Base-by-base conservation (phyloP, 2,888 invertebrate species). In the Laothoe populi region DNA sequence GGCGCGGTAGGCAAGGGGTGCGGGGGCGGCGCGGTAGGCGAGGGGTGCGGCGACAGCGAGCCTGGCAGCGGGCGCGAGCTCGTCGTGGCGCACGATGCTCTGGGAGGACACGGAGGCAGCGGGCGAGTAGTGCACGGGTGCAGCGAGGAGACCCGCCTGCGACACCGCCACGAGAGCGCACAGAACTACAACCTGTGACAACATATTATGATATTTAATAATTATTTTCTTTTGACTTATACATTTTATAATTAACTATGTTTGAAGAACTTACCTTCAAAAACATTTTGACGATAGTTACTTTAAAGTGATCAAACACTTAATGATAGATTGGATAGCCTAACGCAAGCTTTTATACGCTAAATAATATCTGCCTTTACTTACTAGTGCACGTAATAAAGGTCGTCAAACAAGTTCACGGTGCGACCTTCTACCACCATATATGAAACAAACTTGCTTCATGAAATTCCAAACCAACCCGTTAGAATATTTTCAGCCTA, bases 131-230 rank as follows among this genome's bases (percentile, higher is more conserved):
- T 66, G 67, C 16, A 48, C 62, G 11, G 75, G 64, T 31, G 75
- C 77, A 49, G 81, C 75, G 69, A 75, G 66, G 61, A 82, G 71
- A 58, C 80, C 83, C 3, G 81, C 83, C 64, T 75, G 77, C 62
- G 74, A 70, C 63, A 73, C 76, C 13, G 79, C 79, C 68, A 75
- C 73, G 23, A 78, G 66, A 0, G 76, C 77, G 70, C 80, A 78
- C 53, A 83, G 60, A 58, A 73, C 71, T 64, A 84, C 68, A 23
- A 84, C 57, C 84, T 77, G 71, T 19, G 69, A 76, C 57, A 24
- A 1, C 40, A 31, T 24, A 21, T 46, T 44, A 62, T 42, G 5
- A 13, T n/a, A 8, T 31, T 31, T 31, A 31, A 31, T 23, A 1
- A 26, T 53, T n/a, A 4, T 7, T 35, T n/a, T 10, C 19, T 19